phyloP scores from a whole-genome alignment of 2,797 vertebrate genomes.

The Phaenicophaeus curvirostris region DNA sequence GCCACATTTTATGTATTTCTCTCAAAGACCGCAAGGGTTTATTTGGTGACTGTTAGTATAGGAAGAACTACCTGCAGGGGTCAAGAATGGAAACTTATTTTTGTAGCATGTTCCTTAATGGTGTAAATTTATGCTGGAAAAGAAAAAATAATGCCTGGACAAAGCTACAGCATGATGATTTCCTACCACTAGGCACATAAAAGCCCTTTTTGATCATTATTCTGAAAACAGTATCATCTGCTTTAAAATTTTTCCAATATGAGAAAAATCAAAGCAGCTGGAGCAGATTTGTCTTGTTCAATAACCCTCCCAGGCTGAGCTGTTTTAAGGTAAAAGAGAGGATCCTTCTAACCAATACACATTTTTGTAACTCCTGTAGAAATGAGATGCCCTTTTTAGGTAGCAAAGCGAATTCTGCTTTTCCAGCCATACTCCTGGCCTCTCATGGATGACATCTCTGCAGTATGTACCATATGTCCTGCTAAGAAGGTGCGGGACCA shows the following conservation, averaged over 20 bases:
- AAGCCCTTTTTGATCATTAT: neutral
- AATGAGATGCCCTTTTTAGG: conserved; percentile 36
- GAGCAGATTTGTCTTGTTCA: conserved; percentile 9
- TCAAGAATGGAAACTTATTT: neutral
- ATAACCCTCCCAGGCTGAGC: neutral
- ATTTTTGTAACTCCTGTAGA: neutral
- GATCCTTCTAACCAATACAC: neutral
- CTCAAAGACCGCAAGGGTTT: neutral
- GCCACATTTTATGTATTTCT: neutral
- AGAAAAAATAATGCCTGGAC: neutral
- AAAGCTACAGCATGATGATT: neutral
- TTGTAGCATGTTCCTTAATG: neutral
- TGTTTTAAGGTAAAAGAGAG: neutral
- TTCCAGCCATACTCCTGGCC: neutral
- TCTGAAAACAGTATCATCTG: neutral
- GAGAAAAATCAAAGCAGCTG: conserved; percentile 20
- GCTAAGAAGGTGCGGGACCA: conserved; percentile 43
- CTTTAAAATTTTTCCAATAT: neutral
- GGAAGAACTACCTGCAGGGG: neutral
- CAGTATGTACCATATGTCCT: conserved; percentile 63
- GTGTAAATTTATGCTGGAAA: neutral
- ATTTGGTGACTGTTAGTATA: neutral
- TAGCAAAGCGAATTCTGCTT: conserved; percentile 39
- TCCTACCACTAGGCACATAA: neutral
- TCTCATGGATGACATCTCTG: conserved; percentile 67